These are phyloP conservation scores for Eucera pruinosa DNA, from an alignment of 2,888 invertebrate genomes.

Conservation along the genomic window DNA sequence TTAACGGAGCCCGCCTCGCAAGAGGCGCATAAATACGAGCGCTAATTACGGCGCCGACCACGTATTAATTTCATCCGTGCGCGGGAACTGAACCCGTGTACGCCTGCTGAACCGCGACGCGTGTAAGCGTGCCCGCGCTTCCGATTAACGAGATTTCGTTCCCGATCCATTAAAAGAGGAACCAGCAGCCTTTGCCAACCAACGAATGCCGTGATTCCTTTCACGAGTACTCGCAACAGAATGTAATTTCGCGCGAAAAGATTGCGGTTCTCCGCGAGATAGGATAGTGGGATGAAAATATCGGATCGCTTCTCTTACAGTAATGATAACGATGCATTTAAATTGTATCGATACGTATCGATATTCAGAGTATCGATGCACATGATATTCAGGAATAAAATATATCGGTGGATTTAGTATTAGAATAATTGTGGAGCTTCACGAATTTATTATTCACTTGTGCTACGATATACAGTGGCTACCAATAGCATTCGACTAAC, in stretches of 20 bases:
- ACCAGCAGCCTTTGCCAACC: neutral
- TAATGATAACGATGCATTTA: too few species aligned
- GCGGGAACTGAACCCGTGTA: slow-evolving; percentile 45
- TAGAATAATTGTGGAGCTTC: too few species aligned
- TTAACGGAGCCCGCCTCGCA: slow-evolving; percentile 70
- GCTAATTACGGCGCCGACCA: slow-evolving; percentile 72
- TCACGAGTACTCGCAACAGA: too few species aligned
- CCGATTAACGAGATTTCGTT: slow-evolving; percentile 60
- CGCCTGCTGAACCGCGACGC: slow-evolving; percentile 41
- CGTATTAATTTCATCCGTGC: slow-evolving; percentile 70
- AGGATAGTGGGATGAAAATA: too few species aligned
- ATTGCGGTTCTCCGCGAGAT: neutral
- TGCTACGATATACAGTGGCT: too few species aligned
- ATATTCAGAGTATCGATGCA: too few species aligned
- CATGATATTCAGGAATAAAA: too few species aligned
- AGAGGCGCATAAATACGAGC: slow-evolving; percentile 72
- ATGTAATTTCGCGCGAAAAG: neutral
- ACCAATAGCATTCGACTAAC: too few species aligned
- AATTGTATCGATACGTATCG: too few species aligned
- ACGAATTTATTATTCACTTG: too few species aligned
- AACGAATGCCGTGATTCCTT: neutral
- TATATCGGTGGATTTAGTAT: too few species aligned
- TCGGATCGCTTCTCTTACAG: too few species aligned
- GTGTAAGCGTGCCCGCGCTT: slow-evolving; percentile 54
- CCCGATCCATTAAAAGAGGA: slow-evolving; percentile 12